Conservation (phyloP, 2,113 vertebrate genomes). For the Myrmophylax atrothorax region DNA sequence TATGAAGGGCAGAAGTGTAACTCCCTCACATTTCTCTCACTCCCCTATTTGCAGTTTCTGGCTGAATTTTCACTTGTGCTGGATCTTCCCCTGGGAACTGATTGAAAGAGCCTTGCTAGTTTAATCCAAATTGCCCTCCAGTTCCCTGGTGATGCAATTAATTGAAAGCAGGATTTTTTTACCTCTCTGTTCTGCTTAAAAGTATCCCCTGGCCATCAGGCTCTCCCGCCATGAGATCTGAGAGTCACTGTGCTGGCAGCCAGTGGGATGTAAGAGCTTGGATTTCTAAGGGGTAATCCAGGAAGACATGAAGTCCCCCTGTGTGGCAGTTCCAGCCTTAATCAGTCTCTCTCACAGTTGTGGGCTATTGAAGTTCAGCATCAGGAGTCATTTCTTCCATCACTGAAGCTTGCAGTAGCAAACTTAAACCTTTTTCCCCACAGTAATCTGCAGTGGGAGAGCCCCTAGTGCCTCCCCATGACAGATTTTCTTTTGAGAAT, state of each 20-base stretch:
- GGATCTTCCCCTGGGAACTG: not conserved
- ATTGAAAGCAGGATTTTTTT: slow-evolving; percentile 51
- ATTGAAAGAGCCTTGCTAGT: slow-evolving; percentile 21
- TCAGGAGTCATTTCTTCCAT: not conserved
- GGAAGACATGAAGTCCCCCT: not conserved
- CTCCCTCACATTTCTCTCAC: not conserved
- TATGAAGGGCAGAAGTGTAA: not conserved
- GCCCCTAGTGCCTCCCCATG: not conserved
- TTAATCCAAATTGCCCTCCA: slow-evolving; percentile 51
- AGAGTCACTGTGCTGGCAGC: slow-evolving; percentile 10
- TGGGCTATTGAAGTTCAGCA: not conserved
- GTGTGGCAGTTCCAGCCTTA: not conserved
- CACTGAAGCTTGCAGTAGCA: not conserved
- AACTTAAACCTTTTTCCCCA: not conserved
- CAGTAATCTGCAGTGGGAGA: not conserved
- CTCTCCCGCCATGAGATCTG: not conserved
- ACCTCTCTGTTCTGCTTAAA: slow-evolving; percentile 19
- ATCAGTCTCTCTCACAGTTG: not conserved
- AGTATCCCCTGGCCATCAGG: not conserved
- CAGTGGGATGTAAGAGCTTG: not conserved
- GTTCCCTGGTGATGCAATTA: slow-evolving; percentile 39
- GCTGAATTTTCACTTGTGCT: not conserved
- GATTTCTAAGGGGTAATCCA: not conserved
- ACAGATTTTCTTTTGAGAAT: not conserved
- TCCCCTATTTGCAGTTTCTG: slow-evolving; percentile 5